Conservation (phyloP, 2,113 vertebrate species). For the Microcebus lehilahytsara region DNA sequence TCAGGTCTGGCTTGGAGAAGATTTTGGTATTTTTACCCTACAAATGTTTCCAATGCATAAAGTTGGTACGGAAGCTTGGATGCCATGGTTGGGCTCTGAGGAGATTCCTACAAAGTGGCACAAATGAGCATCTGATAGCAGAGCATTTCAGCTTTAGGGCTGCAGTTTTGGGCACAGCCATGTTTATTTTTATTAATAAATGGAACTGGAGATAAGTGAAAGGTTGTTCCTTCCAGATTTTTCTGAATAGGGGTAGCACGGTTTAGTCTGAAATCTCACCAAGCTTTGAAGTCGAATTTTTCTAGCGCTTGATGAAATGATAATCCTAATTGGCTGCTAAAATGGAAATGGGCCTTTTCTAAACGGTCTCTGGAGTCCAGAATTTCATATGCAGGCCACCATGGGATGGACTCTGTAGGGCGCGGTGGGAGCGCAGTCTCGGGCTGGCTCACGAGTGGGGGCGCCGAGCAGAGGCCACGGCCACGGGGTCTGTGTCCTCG, state of each 20-base stretch:
- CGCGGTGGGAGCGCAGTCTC: neutral
- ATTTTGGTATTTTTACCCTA: slow-evolving; percentile 62
- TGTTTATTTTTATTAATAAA: neutral
- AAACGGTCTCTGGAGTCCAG: neutral
- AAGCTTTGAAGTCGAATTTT: neutral
- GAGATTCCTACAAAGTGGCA: neutral
- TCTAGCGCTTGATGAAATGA: neutral
- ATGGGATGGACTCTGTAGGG: neutral
- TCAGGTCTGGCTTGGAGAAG: slow-evolving; percentile 46
- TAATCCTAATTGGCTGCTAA: neutral
- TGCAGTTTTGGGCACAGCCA: neutral
- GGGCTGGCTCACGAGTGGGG: neutral
- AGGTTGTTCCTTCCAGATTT: neutral
- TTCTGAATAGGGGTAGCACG: neutral
- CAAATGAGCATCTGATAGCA: neutral
- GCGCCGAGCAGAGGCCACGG: neutral
- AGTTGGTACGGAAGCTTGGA: neutral
- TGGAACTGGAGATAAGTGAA: neutral
- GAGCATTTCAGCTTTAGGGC: neutral
- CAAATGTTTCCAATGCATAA: slow-evolving; percentile 48
- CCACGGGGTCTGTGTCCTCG: neutral
- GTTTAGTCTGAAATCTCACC: neutral
- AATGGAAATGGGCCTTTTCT: neutral
- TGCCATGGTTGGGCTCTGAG: neutral
- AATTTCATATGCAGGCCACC: neutral